Evolutionary conservation across 2,113 vertebrate species (phyloP), one percentile per base, ranked within the genome.

Genomic region (Periophthalmus modestus): DNA sequence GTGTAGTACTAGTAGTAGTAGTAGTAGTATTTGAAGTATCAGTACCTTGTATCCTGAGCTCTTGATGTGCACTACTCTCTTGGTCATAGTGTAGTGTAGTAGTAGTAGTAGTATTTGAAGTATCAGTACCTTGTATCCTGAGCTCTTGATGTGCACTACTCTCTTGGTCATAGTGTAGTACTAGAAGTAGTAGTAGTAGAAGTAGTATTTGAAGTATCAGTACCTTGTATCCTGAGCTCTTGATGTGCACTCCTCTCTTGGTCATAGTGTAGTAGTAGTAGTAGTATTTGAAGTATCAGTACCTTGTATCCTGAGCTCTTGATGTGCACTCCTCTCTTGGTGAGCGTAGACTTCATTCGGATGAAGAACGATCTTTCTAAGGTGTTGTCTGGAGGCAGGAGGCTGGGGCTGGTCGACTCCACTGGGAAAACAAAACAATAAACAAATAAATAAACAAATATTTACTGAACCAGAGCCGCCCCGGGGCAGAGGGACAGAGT

Each of bases 231-330:
- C 36, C 36, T 36, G 36, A 36, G 36, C 36, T 36, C 36, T 36
- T 36, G 36, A 36, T 36, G 36, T 36, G 36, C 7, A 36, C 36
- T 39, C 36, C 36, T 39, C 36, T 39, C 36, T 39, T 39, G 36
- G 36, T 39, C 36, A 39, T 9, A 39, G 36, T 39, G 9, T 39
- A 23, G n/a, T 12, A 58, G 57, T 14, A 14, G 12, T 4, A 59
- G 57, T 14, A 59, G 57, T 14, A 59, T 11, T 24, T 4, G 12
- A 1, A 19, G 16, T 23, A 4, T 0, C 7, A 23, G 77, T 52
- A 98, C 98, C 96, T 99, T 99, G 86, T 96, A 99, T 92, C 98
- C 98, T 36, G 98, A 99, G 9, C 97, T 98, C 93, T 99, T 99
- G 95, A 99, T 99, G 94, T 99, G 98, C 76, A 99, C 96, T 11